Evolutionary conservation across 2,113 vertebrate species (phyloP).

Genomic region (Anoura caudifer): DNA sequence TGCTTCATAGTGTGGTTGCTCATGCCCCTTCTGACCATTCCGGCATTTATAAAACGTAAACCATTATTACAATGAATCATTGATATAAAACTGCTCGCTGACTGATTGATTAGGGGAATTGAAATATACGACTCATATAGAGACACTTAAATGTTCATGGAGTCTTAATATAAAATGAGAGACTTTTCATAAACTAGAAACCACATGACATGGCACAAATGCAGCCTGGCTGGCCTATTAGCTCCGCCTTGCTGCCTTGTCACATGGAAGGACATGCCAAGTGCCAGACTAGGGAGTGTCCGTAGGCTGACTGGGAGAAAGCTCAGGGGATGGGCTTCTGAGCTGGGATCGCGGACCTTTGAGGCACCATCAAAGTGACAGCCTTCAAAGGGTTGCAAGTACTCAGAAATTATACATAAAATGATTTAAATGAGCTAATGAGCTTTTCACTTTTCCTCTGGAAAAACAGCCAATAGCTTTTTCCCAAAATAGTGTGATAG

Average conservation of each 20-base stretch:
- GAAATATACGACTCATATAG: background rate
- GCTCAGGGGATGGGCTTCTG: background rate
- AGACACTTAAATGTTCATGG: background rate
- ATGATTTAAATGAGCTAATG: background rate
- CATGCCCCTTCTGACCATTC: background rate
- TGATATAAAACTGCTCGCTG: background rate
- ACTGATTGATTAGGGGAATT: background rate
- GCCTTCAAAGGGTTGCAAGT: background rate
- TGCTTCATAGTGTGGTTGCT: background rate
- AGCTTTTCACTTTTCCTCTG: background rate
- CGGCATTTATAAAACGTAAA: background rate
- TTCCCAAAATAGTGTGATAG: background rate
- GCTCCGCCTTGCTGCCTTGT: background rate
- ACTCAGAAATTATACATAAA: background rate
- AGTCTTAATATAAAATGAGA: background rate
- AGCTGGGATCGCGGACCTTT: background rate
- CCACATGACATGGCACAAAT: background rate
- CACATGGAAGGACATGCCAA: background rate
- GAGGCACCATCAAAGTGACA: background rate
- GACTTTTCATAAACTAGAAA: background rate
- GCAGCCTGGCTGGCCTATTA: background rate
- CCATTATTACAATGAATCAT: background rate
- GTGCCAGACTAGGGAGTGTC: background rate
- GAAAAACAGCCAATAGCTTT: background rate
- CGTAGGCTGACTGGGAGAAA: background rate